Evolutionary conservation across 2,888 invertebrate genomes (phyloP).

Genomic region (Andrena dorsata): DNA sequence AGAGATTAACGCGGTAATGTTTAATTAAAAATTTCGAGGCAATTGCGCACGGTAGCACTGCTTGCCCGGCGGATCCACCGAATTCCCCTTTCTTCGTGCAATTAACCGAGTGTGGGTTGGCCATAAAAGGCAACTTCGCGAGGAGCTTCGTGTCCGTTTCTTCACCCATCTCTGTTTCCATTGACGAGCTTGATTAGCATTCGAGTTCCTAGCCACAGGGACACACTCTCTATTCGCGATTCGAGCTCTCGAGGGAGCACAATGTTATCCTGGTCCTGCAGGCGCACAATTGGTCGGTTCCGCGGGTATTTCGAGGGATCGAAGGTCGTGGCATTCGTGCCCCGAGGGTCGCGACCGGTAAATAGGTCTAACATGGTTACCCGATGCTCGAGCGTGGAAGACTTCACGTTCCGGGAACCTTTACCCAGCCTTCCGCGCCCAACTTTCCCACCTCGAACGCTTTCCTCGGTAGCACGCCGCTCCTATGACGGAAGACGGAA

Average conservation of each 20-base stretch:
- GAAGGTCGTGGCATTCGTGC: neutral
- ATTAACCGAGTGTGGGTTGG: neutral
- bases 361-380: neutral
- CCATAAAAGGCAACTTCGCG: no score
- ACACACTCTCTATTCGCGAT: neutral
- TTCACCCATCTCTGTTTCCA: no score
- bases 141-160: no score
- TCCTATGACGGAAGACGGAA: no score
- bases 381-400: no score
- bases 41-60: neutral
- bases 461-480: neutral
- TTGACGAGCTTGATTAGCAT: no score
- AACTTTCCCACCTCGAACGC: neutral
- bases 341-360: neutral
- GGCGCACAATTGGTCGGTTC: neutral
- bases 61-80: neutral
- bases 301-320: neutral
- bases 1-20: slow-evolving; percentile 24
- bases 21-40: slow-evolving; percentile 36
- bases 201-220: neutral
- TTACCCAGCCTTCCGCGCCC: neutral
- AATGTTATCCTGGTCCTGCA: neutral
- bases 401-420: neutral
- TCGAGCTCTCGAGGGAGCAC: neutral
- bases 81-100: neutral